phyloP scores from a whole-genome alignment of 2,888 invertebrate genomes.

The Blomia tropicalis region DNA sequence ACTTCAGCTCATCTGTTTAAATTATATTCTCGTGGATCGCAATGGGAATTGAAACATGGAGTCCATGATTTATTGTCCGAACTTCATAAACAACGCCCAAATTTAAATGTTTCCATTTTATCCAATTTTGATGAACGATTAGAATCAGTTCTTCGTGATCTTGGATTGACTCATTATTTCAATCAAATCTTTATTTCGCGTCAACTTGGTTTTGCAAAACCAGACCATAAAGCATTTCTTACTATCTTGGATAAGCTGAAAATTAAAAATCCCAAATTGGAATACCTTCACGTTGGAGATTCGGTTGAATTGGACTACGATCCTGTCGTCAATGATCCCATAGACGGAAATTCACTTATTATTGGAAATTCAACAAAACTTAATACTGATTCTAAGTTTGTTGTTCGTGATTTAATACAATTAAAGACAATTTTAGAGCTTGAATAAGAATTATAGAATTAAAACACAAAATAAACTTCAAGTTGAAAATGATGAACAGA shows the following conservation, averaged over 20 bases:
- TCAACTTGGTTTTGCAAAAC: slow-evolving; percentile 55
- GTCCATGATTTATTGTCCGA: slow-evolving; percentile 48
- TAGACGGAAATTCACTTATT: slow-evolving; percentile 54
- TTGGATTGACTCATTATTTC: slow-evolving; percentile 53
- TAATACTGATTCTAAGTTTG: not conserved
- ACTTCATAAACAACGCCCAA: slow-evolving; percentile 36
- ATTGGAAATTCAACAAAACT: slow-evolving; percentile 1
- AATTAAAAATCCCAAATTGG: slow-evolving; percentile 39
- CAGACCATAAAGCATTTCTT: slow-evolving; percentile 53
- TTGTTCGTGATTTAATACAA: slow-evolving; percentile 10
- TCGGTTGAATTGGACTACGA: slow-evolving; percentile 55
- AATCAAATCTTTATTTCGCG: slow-evolving; percentile 66
- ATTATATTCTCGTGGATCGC: slow-evolving; percentile 51
- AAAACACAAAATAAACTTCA: too few species aligned
- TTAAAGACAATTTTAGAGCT: too few species aligned
- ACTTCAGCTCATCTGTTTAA: slow-evolving; percentile 35
- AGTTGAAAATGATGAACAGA: too few species aligned
- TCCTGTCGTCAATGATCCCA: too few species aligned
- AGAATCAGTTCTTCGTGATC: slow-evolving; percentile 47
- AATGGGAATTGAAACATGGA: slow-evolving; percentile 56
- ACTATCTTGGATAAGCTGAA: slow-evolving; percentile 44
- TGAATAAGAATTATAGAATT: too few species aligned
- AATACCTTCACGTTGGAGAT: slow-evolving; percentile 71
- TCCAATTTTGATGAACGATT: slow-evolving; percentile 78
- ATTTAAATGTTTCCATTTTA: slow-evolving; percentile 50